phyloP scores from a whole-genome alignment of 2,888 invertebrate species.

The Clitarchus hookeri region DNA sequence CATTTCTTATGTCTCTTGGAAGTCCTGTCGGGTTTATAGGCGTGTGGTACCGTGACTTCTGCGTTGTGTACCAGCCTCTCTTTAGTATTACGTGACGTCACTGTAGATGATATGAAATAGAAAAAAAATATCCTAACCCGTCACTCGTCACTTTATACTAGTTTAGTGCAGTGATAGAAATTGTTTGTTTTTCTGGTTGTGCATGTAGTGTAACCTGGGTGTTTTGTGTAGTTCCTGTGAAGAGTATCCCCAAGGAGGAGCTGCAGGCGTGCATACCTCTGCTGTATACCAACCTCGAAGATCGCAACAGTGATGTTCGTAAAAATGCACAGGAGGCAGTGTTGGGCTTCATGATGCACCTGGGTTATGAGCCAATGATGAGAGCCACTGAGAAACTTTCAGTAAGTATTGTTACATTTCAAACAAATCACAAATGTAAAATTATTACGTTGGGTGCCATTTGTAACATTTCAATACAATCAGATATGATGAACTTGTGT shows the following conservation, averaged over 20 bases:
- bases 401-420: slow-evolving; percentile 54
- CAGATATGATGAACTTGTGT: too few species aligned
- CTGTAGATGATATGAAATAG: too few species aligned
- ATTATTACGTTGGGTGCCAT: too few species aligned
- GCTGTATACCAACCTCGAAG: slow-evolving; percentile 83
- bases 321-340: slow-evolving; percentile 89
- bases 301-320: slow-evolving; percentile 88
- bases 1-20: too few species aligned
- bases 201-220: background rate
- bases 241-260: slow-evolving; percentile 81
- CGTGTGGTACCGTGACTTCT: too few species aligned
- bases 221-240: slow-evolving; percentile 63
- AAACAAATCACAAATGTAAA: too few species aligned
- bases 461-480: too few species aligned
- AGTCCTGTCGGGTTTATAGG: too few species aligned
- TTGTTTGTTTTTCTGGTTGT: background rate
- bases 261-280: slow-evolving; percentile 74
- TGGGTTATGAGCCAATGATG: slow-evolving; percentile 80
- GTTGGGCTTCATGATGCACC: slow-evolving; percentile 89
- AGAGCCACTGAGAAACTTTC: slow-evolving; percentile 79
- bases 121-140: too few species aligned
- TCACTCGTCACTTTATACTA: too few species aligned
- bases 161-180: background rate
- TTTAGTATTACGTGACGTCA: too few species aligned
- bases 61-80: too few species aligned